Percentiles rank a stretch among this genome's conserved stretches.
Evolutionary conservation across 2,797 vertebrate genomes (phyloP).

Genomic region (Sebastes matsubarae): DNA sequence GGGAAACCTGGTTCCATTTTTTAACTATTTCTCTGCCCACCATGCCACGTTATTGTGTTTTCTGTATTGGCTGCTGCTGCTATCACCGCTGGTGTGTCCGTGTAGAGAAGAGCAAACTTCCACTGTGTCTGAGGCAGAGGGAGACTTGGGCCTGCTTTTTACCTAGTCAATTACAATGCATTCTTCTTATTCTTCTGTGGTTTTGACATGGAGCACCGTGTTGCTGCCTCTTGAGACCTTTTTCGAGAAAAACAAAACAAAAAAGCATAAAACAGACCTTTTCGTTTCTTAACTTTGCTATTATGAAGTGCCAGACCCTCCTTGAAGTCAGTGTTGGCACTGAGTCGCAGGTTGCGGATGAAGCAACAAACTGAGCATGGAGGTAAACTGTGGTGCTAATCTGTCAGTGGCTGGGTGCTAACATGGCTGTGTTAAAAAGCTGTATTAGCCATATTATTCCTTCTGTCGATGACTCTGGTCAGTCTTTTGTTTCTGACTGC

Average conservation of each 20-base stretch:
- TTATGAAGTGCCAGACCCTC: slow-evolving; percentile 82
- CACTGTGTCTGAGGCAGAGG: slow-evolving; percentile 71
- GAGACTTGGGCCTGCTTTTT: slow-evolving; percentile 58
- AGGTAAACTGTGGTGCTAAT: slow-evolving; percentile 79
- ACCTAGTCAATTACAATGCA: slow-evolving; percentile 54
- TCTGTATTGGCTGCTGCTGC: slow-evolving; percentile 74
- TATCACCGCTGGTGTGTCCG: slow-evolving; percentile 66
- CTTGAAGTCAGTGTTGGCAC: slow-evolving; percentile 74
- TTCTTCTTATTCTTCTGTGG: slow-evolving; percentile 50
- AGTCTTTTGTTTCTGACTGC: slow-evolving; percentile 67
- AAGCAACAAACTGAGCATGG: slow-evolving; percentile 74
- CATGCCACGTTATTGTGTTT: slow-evolving; percentile 75
- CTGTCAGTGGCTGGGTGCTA: slow-evolving; percentile 77
- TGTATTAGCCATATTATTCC: slow-evolving; percentile 77
- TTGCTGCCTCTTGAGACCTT: slow-evolving; percentile 63
- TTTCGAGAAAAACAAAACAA: slow-evolving; percentile 13
- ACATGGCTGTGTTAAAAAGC: slow-evolving; percentile 72
- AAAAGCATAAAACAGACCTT: slow-evolving; percentile 38
- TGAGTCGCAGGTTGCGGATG: slow-evolving; percentile 62
- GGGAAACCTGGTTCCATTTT: slow-evolving; percentile 72
- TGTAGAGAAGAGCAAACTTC: slow-evolving; percentile 68
- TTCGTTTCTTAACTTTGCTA: slow-evolving; percentile 71
- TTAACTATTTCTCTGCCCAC: slow-evolving; percentile 80
- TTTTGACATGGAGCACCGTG: slow-evolving; percentile 51
- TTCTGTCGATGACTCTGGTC: slow-evolving; percentile 68